Conservation (phyloP, 2,797 vertebrate species). For the Denticeps clupeoides region DNA sequence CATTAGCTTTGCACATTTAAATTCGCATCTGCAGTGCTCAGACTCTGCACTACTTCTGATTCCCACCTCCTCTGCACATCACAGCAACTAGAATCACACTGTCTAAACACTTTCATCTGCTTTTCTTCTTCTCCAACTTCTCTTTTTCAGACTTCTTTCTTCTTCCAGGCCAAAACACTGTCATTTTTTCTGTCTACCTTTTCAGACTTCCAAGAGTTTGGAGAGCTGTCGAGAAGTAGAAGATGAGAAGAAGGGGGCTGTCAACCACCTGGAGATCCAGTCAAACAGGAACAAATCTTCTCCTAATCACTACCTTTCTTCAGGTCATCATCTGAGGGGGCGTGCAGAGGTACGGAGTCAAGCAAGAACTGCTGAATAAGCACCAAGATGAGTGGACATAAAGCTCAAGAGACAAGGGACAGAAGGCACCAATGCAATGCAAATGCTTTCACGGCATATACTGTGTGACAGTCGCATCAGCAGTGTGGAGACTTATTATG, state of each 20-base stretch:
- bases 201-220: too few species aligned
- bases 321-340: background rate
- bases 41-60: background rate
- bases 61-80: background rate
- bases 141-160: background rate
- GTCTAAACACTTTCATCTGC: background rate
- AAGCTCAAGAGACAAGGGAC: too few species aligned
- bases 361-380: too few species aligned
- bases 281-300: conserved; percentile 7
- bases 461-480: too few species aligned
- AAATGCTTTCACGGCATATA: too few species aligned
- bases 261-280: conserved; percentile 7
- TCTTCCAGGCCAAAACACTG: background rate
- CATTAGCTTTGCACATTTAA: too few species aligned
- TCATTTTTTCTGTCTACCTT: background rate
- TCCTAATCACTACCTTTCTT: conserved; percentile 10
- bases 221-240: too few species aligned
- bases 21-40: too few species aligned
- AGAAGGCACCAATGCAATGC: too few species aligned
- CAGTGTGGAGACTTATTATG: too few species aligned
- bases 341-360: background rate
- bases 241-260: conserved; percentile 5
- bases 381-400: too few species aligned
- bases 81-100: background rate
- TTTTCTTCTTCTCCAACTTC: too few species aligned